A percentile compares a stretch with the other conserved stretches of the same genome.
Evolutionary conservation across 2,113 vertebrate species (phyloP).

Genomic region (Sinocyclocheilus rhinocerous): DNA sequence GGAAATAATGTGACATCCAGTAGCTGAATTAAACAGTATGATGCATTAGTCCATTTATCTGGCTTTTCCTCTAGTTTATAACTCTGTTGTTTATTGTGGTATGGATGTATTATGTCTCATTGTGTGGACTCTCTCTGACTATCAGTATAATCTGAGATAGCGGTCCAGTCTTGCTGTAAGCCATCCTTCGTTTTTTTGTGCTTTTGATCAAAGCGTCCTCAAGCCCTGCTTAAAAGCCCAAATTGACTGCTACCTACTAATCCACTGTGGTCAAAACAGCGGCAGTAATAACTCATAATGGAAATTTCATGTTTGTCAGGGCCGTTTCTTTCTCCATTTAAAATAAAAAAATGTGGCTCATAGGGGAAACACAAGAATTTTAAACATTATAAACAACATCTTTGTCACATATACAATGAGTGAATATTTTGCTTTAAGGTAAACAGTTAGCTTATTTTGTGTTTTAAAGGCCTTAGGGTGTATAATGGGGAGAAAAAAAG

Average conservation of each 20-base stretch:
- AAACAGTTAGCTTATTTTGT: background rate
- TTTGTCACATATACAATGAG: background rate
- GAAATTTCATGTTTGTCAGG: constrained; percentile 25
- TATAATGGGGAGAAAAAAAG: background rate
- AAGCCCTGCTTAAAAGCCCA: background rate
- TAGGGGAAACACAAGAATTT: background rate
- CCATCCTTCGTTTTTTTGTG: background rate
- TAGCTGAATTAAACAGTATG: constrained; percentile 11
- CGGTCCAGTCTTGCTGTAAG: constrained; percentile 13
- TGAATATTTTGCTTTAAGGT: background rate
- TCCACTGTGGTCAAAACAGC: constrained; percentile 2
- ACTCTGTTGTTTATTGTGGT: background rate
- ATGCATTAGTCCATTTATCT: constrained; percentile 5
- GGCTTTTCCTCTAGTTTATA: background rate
- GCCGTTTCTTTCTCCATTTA: background rate
- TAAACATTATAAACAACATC: background rate
- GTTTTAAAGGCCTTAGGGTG: background rate
- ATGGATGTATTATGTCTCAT: constrained; percentile 12
- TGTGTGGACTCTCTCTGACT: constrained; percentile 3
- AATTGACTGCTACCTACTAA: background rate
- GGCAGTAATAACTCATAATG: constrained; percentile 22
- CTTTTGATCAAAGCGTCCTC: background rate
- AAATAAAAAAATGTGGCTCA: background rate
- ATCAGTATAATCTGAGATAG: background rate
- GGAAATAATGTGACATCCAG: background rate